Evolutionary conservation across 2,797 vertebrate species (phyloP).

Genomic region (Hylomyscus alleni): DNA sequence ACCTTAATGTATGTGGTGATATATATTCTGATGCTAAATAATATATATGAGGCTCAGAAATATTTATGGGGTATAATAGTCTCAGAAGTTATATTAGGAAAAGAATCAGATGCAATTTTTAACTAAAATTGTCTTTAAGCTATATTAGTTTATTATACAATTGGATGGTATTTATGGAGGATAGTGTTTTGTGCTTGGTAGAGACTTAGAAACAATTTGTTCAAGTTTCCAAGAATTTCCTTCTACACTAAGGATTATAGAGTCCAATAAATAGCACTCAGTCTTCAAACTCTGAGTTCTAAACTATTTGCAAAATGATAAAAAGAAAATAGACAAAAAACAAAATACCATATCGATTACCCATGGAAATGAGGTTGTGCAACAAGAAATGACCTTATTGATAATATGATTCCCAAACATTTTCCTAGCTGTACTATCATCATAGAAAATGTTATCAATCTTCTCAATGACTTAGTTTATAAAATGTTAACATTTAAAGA

Average conservation of each 20-base stretch:
- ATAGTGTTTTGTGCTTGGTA: neutral
- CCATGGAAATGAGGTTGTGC: neutral
- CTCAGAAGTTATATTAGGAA: slow-evolving; percentile 43
- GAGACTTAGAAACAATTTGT: neutral
- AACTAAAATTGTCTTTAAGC: neutral
- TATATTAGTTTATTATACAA: neutral
- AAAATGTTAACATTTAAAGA: slow-evolving; percentile 9
- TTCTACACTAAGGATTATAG: neutral
- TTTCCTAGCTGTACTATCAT: neutral
- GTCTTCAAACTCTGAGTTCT: neutral
- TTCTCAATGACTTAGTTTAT: neutral
- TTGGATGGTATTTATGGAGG: neutral
- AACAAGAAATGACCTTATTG: neutral
- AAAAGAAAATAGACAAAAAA: neutral
- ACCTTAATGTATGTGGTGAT: neutral
- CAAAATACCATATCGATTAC: neutral
- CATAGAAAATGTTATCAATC: neutral
- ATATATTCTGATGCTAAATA: neutral
- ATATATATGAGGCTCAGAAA: neutral
- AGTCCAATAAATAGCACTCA: neutral
- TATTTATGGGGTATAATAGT: neutral
- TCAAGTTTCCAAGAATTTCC: slow-evolving; percentile 8
- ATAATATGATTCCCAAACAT: neutral
- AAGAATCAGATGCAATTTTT: slow-evolving; percentile 21
- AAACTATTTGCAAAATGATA: neutral